Conservation (phyloP, 30 jellyfish, hydroid and myxozoan species). For the Aurelia sp. region DNA sequence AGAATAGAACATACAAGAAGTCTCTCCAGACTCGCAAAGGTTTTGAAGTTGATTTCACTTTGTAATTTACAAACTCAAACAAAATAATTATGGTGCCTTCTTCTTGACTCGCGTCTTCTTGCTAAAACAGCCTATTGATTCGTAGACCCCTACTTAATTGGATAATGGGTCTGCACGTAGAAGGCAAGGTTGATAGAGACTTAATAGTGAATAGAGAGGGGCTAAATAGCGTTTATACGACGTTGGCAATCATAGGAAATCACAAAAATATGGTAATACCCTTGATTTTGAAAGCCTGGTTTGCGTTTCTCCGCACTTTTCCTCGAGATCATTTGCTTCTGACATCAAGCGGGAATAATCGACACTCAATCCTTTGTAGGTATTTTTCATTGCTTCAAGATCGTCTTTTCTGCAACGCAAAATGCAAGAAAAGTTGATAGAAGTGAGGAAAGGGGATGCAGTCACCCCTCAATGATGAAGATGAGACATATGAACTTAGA, state of each 20-base stretch:
- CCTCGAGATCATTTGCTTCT: conserved; percentile 30
- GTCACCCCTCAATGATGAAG: not conserved
- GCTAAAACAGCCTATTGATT: not conserved
- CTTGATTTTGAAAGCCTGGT: not conserved
- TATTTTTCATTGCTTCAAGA: conserved; percentile 57
- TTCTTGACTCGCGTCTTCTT: too few species aligned
- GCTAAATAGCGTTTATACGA: too few species aligned
- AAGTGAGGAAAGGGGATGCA: not conserved
- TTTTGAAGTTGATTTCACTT: too few species aligned
- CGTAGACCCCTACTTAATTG: too few species aligned
- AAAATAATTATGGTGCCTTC: too few species aligned
- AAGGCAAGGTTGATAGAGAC: too few species aligned
- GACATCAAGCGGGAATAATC: conserved; percentile 37
- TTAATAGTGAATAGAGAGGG: too few species aligned
- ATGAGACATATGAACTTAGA: not conserved
- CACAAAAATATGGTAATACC: not conserved
- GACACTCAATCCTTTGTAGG: conserved; percentile 43
- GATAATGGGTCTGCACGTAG: too few species aligned
- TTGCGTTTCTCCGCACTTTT: conserved; percentile 15
- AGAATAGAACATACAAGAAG: too few species aligned
- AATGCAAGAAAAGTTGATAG: not conserved
- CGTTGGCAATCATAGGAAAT: too few species aligned
- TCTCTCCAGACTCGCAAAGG: too few species aligned
- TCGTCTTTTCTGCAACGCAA: conserved; percentile 50
- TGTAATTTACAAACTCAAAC: too few species aligned